phyloP scores from a whole-genome alignment of 1,140 invertebrate species.

The Wasmannia auropunctata region DNA sequence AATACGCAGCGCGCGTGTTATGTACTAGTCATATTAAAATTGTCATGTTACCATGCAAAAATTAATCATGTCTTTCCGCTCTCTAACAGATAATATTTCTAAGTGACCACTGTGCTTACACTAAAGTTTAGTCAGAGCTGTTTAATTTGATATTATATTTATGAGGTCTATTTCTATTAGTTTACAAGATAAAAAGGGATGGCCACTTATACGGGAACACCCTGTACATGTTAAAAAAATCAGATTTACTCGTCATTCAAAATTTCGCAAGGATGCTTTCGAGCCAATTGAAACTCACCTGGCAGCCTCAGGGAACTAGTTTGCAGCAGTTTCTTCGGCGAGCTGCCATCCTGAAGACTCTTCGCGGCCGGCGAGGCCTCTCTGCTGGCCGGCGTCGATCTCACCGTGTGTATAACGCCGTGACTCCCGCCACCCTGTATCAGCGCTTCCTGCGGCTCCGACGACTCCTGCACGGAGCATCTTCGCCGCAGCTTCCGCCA shows the following conservation, averaged over 20 bases:
- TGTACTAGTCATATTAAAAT: too few relatives aligned
- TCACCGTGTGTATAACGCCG: slow-evolving; percentile 79
- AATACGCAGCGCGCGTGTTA: too few relatives aligned
- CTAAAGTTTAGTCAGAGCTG: too few relatives aligned
- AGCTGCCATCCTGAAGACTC: slow-evolving; percentile 74
- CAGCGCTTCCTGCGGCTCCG: slow-evolving; percentile 82
- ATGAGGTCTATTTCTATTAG: too few relatives aligned
- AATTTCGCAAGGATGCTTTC: neutral
- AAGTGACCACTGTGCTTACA: too few relatives aligned
- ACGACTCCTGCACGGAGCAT: slow-evolving; percentile 88
- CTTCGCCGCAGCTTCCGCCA: slow-evolving; percentile 89
- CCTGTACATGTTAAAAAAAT: neutral
- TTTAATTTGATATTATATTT: too few relatives aligned
- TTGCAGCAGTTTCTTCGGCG: slow-evolving; percentile 86
- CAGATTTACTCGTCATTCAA: neutral
- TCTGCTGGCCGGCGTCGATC: slow-evolving; percentile 82
- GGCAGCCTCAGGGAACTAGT: slow-evolving; percentile 88
- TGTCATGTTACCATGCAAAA: too few relatives aligned
- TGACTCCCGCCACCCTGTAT: slow-evolving; percentile 78
- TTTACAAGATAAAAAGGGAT: too few relatives aligned
- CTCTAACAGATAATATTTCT: too few relatives aligned
- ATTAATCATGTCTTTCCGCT: too few relatives aligned
- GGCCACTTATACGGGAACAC: too few relatives aligned
- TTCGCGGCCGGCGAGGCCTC: slow-evolving; percentile 82
- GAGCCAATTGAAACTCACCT: slow-evolving; percentile 73